Conservation (phyloP, 2,113 vertebrate species). For the Emydocephalus ijimae region DNA sequence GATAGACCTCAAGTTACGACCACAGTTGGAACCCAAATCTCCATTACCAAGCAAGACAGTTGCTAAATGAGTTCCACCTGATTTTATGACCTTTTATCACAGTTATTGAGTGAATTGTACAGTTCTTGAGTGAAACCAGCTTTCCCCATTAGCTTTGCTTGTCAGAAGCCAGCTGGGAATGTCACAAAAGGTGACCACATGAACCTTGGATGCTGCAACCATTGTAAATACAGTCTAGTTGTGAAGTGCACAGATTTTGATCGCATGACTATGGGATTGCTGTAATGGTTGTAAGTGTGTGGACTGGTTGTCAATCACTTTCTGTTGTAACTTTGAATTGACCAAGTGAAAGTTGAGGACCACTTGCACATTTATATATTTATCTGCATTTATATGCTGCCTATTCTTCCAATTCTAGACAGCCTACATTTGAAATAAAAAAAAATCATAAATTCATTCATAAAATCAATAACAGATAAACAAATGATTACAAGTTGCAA, state of each 20-base stretch:
- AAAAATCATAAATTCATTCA: background rate
- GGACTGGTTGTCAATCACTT: background rate
- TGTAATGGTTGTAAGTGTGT: background rate
- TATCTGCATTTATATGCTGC: background rate
- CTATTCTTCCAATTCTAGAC: background rate
- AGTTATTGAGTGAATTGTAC: background rate
- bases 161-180: background rate
- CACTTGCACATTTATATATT: background rate
- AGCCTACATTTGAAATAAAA: background rate
- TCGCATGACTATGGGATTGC: background rate
- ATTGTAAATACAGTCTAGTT: background rate
- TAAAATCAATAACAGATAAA: background rate
- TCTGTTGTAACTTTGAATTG: background rate
- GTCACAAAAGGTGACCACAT: background rate
- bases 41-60: background rate
- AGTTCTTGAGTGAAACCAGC: background rate
- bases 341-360: background rate
- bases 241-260: background rate
- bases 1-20: background rate
- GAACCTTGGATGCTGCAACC: background rate
- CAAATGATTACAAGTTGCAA: background rate
- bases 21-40: background rate
- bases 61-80: background rate
- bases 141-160: background rate
- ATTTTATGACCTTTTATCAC: background rate